Percentiles rank a stretch among this genome's conserved stretches.
Conservation (phyloP, 2,888 invertebrate genomes). For the Schizotus pectinicornis region DNA sequence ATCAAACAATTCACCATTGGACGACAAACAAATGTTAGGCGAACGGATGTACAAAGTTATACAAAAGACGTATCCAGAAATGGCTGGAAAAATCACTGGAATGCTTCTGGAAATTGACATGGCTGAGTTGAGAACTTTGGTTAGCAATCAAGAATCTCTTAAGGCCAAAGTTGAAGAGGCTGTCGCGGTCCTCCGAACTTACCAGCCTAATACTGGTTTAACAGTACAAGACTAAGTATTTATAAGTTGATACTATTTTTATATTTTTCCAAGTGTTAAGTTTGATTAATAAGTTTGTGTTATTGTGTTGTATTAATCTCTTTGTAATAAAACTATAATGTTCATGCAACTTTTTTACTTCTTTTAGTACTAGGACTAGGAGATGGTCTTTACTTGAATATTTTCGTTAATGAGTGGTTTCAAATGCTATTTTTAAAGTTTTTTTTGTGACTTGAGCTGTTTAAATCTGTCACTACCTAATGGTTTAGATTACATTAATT, state of each 20-base stretch:
- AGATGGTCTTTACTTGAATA: too few relatives aligned
- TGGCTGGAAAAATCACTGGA: conserved; percentile 98
- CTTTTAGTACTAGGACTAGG: too few relatives aligned
- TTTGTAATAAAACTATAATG: too few relatives aligned
- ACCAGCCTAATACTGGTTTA: conserved; percentile 69
- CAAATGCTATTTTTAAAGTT: too few relatives aligned
- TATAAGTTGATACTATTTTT: background rate
- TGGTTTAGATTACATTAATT: too few relatives aligned
- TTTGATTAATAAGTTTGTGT: too few relatives aligned
- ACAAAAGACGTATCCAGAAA: conserved; percentile 88
- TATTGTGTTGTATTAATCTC: too few relatives aligned
- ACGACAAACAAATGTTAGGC: conserved; percentile 98
- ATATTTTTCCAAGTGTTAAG: too few relatives aligned
- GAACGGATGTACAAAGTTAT: conserved; percentile 97
- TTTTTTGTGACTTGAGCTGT: too few relatives aligned
- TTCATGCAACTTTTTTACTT: too few relatives aligned
- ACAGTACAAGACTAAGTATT: conserved; percentile 39
- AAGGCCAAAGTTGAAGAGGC: conserved; percentile 98
- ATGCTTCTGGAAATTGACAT: conserved; percentile 99
- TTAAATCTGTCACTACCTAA: too few relatives aligned
- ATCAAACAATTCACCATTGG: conserved; percentile 89
- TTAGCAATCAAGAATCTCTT: conserved; percentile 86
- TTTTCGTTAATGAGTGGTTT: too few relatives aligned
- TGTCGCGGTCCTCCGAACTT: conserved; percentile 95
- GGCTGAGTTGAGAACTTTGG: conserved; percentile 94